phyloP scores from a whole-genome alignment of 2,113 vertebrate genomes.

The Oreochromis aureus region DNA sequence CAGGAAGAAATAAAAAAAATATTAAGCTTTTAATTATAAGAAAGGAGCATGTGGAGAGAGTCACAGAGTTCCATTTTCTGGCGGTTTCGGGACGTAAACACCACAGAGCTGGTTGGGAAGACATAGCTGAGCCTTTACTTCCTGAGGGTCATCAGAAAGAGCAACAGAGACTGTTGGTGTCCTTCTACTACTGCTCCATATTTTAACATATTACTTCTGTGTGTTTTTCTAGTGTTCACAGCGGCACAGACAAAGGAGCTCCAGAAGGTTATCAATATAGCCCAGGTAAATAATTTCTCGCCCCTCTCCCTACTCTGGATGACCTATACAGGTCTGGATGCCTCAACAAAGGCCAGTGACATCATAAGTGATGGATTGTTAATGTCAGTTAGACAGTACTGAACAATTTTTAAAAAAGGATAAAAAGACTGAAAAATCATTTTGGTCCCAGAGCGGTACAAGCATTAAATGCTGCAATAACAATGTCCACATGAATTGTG shows the following conservation, averaged over 20 bases:
- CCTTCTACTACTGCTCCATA: background rate
- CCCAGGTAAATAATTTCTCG: background rate
- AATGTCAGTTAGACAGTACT: background rate
- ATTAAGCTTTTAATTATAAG: background rate
- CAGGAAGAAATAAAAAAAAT: background rate
- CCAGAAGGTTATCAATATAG: background rate
- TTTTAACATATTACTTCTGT: background rate
- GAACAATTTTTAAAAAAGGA: fast-evolving
- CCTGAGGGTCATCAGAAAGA: background rate
- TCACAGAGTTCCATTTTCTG: background rate
- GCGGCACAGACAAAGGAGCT: background rate
- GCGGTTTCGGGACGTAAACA: background rate
- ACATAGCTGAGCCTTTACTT: background rate
- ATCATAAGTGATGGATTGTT: background rate
- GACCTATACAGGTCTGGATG: background rate
- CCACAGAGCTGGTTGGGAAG: background rate
- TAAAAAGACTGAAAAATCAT: background rate
- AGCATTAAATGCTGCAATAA: background rate
- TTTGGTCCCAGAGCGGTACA: background rate
- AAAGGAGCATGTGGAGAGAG: background rate
- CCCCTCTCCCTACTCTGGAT: background rate
- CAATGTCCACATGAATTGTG: background rate
- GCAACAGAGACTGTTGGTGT: background rate
- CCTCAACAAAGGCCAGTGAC: background rate
- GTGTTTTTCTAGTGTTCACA: background rate